A percentile compares a stretch with the other conserved stretches of the same genome.
phyloP scores from a whole-genome alignment of 2,888 invertebrate genomes.

The Parochlus steinenii region DNA sequence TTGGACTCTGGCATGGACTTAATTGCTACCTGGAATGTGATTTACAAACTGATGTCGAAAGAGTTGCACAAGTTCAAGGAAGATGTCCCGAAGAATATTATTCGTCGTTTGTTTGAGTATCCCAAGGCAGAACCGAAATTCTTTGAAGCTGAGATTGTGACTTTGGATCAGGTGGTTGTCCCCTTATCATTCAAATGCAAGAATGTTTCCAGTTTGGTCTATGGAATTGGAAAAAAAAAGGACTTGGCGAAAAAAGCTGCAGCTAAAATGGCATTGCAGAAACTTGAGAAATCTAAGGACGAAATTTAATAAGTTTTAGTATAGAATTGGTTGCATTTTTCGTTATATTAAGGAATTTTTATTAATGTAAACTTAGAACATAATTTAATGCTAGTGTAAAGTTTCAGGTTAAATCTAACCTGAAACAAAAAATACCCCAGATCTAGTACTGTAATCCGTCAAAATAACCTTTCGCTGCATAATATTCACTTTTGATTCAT shows the following conservation, averaged over 20 bases:
- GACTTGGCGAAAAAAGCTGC: constrained; percentile 58
- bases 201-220: constrained; percentile 39
- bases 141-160: constrained; percentile 19
- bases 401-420: no score
- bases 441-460: no score
- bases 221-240: constrained; percentile 56
- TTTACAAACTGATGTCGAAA: constrained; percentile 68
- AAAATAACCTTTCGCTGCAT: no score
- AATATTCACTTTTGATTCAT: no score
- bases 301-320: no score
- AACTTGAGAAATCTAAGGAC: no score
- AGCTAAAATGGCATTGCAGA: constrained; percentile 63
- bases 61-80: constrained; percentile 68
- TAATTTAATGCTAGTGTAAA: no score
- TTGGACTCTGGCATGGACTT: constrained; percentile 64
- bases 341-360: no score
- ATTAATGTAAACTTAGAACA: no score
- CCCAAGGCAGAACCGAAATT: constrained; percentile 61
- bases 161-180: constrained; percentile 35
- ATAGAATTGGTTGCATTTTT: no score
- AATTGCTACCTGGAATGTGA: constrained; percentile 57
- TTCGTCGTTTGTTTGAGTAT: constrained; percentile 71
- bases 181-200: constrained; percentile 42
- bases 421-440: no score
- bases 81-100: constrained; percentile 76